Percentiles rank a stretch among this genome's conserved stretches.
These are phyloP conservation scores for Eristalis intricaria DNA, from an alignment of 2,888 invertebrate genomes.

Conservation along the genomic window DNA sequence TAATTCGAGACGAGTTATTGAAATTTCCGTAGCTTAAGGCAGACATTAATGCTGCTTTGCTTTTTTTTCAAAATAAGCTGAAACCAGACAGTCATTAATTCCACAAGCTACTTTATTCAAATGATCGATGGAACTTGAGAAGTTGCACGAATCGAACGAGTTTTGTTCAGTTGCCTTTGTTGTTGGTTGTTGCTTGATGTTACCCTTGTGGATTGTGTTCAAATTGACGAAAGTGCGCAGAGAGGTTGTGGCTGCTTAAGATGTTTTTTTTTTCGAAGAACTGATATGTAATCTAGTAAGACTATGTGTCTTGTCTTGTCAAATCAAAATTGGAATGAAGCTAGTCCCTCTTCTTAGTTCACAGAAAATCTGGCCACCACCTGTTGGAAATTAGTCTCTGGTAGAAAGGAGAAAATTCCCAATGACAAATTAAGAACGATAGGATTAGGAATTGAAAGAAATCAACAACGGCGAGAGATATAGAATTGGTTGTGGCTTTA, in stretches of 20 bases:
- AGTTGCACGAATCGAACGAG: not conserved
- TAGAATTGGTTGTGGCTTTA: too few relatives aligned
- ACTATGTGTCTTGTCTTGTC: not conserved
- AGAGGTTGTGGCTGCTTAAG: not conserved
- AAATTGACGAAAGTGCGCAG: not conserved
- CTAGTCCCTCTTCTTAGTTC: too few relatives aligned
- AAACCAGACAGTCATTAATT: not conserved
- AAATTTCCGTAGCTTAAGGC: not conserved
- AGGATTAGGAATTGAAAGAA: too few relatives aligned
- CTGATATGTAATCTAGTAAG: not conserved
- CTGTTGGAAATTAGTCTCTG: too few relatives aligned
- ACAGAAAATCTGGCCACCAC: too few relatives aligned
- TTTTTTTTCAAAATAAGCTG: not conserved
- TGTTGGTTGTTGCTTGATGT: not conserved
- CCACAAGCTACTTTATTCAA: not conserved
- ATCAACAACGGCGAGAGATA: too few relatives aligned
- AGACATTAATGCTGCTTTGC: not conserved
- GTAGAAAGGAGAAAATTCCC: too few relatives aligned
- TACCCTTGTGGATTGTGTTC: not conserved
- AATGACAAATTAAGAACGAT: too few relatives aligned
- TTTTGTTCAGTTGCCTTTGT: not conserved
- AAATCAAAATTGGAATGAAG: not conserved
- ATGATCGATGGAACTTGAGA: not conserved
- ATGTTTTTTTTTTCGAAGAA: not conserved
- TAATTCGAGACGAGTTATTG: not conserved